Percentiles rank a stretch among this genome's conserved stretches.
Evolutionary conservation across 92 coral and sea anemone species (phyloP).

Genomic region (Epizoanthus ramosus): DNA sequence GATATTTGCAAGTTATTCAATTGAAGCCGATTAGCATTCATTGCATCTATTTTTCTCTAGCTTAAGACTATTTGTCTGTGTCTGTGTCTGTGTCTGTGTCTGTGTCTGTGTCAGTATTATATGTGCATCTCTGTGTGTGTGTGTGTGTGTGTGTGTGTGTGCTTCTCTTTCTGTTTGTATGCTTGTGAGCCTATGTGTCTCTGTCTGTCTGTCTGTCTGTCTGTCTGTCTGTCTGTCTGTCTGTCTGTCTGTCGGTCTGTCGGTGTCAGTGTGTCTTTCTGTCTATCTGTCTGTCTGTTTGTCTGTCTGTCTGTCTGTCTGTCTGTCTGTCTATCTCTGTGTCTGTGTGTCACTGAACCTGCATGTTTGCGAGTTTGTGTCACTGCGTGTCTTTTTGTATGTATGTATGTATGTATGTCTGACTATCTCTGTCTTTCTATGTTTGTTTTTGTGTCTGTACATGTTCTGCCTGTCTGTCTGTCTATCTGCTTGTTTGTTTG

Average conservation of each 20-base stretch:
- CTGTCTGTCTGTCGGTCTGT: too few relatives aligned
- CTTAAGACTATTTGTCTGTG: not conserved
- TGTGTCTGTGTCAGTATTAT: not conserved
- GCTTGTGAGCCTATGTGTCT: not conserved
- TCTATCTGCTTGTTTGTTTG: too few relatives aligned
- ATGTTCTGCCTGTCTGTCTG: too few relatives aligned
- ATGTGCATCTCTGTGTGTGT: not conserved
- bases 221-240: too few relatives aligned
- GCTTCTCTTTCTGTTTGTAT: not conserved
- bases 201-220: too few relatives aligned
- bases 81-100: not conserved
- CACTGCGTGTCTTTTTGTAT: too few relatives aligned
- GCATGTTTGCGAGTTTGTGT: not conserved
- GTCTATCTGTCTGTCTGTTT: not conserved
- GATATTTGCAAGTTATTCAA: too few relatives aligned
- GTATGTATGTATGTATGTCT: too few relatives aligned
- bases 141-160: not conserved
- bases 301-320: not conserved
- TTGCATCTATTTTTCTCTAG: not conserved
- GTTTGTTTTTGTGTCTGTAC: too few relatives aligned
- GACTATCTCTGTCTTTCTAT: too few relatives aligned
- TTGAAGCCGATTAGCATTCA: not conserved
- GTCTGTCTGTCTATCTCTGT: not conserved
- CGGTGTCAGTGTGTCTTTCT: too few relatives aligned
- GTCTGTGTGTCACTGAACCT: too few relatives aligned